Evolutionary conservation across 37 sponge, comb jelly and placozoan species (phyloP).

Genomic region (Diacarnus erythraeanus): DNA sequence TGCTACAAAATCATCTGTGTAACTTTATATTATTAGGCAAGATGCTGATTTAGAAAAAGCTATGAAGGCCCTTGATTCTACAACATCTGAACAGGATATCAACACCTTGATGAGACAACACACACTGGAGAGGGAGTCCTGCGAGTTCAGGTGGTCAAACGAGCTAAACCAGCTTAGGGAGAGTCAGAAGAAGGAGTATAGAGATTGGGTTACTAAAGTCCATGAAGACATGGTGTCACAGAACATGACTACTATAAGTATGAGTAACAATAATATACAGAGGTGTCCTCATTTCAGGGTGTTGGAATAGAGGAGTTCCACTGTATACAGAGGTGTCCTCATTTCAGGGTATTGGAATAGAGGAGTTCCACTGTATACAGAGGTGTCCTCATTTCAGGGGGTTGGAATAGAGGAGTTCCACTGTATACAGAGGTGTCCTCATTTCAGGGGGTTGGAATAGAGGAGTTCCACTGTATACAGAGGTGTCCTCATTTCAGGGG

Average conservation of each 20-base stretch:
- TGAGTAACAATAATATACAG: too few relatives aligned
- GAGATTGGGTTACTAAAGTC: conserved; percentile 67
- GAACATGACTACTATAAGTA: not conserved
- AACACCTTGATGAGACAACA: conserved; percentile 47
- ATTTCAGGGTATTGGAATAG: not conserved
- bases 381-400: too few relatives aligned
- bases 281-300: too few relatives aligned
- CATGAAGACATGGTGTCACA: conserved; percentile 46
- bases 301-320: not conserved
- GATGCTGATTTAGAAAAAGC: conserved; percentile 38
- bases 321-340: not conserved
- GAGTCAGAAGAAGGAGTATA: conserved; percentile 72
- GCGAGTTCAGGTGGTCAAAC: conserved; percentile 45
- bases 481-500: too few relatives aligned
- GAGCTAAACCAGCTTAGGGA: conserved; percentile 59
- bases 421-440: too few relatives aligned
- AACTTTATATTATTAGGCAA: conserved; percentile 17
- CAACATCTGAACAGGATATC: conserved; percentile 53
- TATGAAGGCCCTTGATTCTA: conserved; percentile 15
- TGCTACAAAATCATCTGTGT: not conserved
- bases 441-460: too few relatives aligned
- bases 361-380: too few relatives aligned
- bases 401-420: too few relatives aligned
- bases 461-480: too few relatives aligned
- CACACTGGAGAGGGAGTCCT: conserved; percentile 52